These are phyloP conservation scores for Danio jaintianensis DNA, from an alignment of 2,797 vertebrate genomes.

Conservation along the genomic window DNA sequence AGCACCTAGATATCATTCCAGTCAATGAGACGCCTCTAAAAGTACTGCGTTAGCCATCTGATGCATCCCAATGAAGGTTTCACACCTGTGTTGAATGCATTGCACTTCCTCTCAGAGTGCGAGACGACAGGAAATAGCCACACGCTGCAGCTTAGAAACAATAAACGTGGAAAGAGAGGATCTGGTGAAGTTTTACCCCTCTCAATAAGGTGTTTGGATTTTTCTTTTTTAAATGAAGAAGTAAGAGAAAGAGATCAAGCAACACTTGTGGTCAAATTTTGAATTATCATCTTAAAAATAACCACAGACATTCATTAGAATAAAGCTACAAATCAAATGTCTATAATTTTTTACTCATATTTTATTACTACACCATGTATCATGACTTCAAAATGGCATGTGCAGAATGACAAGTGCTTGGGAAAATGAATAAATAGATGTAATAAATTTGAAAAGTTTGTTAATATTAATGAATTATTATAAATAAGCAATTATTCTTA, in stretches of 20 bases:
- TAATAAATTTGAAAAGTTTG: too few relatives aligned
- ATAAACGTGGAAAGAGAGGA: neutral
- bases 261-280: neutral
- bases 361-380: neutral
- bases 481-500: too few relatives aligned
- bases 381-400: too few relatives aligned
- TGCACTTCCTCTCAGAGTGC: neutral
- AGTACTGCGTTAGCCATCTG: neutral
- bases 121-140: conserved; percentile 11
- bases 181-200: neutral
- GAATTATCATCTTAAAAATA: conserved; percentile 3
- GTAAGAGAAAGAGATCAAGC: neutral
- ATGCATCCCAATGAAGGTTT: conserved; percentile 32
- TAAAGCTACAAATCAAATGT: neutral
- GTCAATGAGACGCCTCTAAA: conserved; percentile 43
- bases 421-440: neutral
- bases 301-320: neutral
- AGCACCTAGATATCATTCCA: conserved; percentile 44
- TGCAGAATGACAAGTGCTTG: neutral
- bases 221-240: neutral
- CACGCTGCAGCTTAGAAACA: neutral
- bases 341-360: too few relatives aligned
- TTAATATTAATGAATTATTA: neutral
- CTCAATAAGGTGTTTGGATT: neutral
- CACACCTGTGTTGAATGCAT: conserved; percentile 26